These are phyloP conservation scores for Dysidea cf. avara DNA, from an alignment of 37 sponge, comb jelly and placozoan species.

Conservation along the genomic window DNA sequence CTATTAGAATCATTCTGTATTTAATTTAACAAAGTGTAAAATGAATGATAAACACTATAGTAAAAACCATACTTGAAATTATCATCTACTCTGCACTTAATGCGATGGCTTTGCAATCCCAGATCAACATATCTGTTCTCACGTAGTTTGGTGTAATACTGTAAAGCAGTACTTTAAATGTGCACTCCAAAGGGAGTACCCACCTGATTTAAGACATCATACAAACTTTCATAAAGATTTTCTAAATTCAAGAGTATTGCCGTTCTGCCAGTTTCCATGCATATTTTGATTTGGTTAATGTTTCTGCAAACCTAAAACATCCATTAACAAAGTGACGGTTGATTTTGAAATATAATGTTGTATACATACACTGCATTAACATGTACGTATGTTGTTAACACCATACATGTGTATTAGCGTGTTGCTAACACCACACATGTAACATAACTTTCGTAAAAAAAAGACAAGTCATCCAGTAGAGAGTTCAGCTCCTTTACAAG, in stretches of 20 bases:
- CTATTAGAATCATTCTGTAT: slow-evolving; percentile 70
- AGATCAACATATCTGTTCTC: slow-evolving; percentile 85
- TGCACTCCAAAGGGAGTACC: too few relatives aligned
- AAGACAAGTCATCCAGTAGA: too few relatives aligned
- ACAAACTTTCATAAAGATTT: slow-evolving; percentile 93
- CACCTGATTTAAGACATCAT: slow-evolving; percentile 91
- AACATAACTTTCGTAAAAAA: too few relatives aligned
- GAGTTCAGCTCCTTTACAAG: too few relatives aligned
- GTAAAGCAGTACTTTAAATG: background rate
- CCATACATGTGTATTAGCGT: too few relatives aligned
- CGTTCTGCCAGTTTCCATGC: slow-evolving; percentile 88
- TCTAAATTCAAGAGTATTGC: slow-evolving; percentile 89
- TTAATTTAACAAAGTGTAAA: background rate
- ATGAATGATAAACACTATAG: too few relatives aligned
- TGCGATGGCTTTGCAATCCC: slow-evolving; percentile 82
- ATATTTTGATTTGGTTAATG: slow-evolving; percentile 93
- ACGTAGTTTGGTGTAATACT: slow-evolving; percentile 70
- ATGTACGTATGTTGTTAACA: too few relatives aligned
- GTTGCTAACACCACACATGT: too few relatives aligned
- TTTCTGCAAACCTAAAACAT: slow-evolving; percentile 75
- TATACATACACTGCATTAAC: too few relatives aligned
- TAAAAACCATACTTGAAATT: slow-evolving; percentile 67
- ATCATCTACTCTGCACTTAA: slow-evolving; percentile 83
- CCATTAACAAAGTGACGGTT: background rate
- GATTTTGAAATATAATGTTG: background rate